Conservation (phyloP, 2,113 vertebrate genomes). For the Perognathus longimembris region DNA sequence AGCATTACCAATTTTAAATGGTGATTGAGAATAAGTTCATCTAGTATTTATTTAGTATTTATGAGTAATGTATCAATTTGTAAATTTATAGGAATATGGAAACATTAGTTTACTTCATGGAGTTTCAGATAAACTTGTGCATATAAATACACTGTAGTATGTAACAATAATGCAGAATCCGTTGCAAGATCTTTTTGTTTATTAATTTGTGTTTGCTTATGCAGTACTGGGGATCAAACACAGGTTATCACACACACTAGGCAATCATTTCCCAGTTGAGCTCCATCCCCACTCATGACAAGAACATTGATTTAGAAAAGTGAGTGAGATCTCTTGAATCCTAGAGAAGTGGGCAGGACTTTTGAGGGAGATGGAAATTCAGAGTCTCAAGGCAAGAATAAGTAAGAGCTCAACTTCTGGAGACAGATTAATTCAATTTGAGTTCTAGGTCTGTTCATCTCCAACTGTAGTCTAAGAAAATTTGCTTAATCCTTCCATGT, state of each 20-base stretch:
- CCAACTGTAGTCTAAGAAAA: not conserved
- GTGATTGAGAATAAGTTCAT: not conserved
- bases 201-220: not conserved
- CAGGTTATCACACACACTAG: not conserved
- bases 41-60: not conserved
- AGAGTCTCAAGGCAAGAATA: not conserved
- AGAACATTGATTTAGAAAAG: conserved; percentile 12
- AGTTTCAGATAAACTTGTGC: not conserved
- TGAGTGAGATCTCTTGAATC: not conserved
- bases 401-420: not conserved
- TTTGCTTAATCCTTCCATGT: not conserved
- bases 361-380: conserved; percentile 3
- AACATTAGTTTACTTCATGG: not conserved
- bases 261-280: not conserved
- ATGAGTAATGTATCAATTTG: not conserved
- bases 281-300: not conserved
- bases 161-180: not conserved
- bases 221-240: not conserved
- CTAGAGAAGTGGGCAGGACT: not conserved
- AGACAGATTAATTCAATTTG: not conserved
- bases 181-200: not conserved
- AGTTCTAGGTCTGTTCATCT: not conserved
- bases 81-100: not conserved
- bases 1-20: not conserved
- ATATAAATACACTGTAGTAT: not conserved